Base-by-base conservation (phyloP, 2,888 invertebrate genomes). In the Panopea generosa region DNA sequence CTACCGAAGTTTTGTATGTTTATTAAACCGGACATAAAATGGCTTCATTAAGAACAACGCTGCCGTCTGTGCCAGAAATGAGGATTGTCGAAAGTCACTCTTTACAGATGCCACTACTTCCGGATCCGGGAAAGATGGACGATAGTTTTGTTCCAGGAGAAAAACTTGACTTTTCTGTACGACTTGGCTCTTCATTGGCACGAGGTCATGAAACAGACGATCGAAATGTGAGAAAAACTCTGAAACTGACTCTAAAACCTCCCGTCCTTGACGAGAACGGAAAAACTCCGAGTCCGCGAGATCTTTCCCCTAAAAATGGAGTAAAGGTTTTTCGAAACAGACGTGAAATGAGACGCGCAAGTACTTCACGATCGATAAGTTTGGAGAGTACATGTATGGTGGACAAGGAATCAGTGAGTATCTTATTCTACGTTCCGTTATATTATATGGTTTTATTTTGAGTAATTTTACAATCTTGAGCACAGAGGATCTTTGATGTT, bases 141-240 rank as follows among this genome's bases (percentile, higher is more conserved):
- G 71, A 78, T n/a, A 59, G 50, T 11, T 62, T 67, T n/a, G 52
- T 38, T n/a, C 50, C 43, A 6, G 38, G 50, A 18, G 83, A 81
- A 45, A 65, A 60, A 9, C 66, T 83, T 1, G 84, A 84, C 56
- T 84, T 86, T 50, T 70, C 79, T 22, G 83, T 84, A 3, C 68
- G 86, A 40, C 71, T 86, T 9, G 86, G 86, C 11, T 70, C 84
- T 2, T 83, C 83, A 0, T 53, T 86, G 1, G 74, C 81, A 16
- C 63, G 86, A 45, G 79, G 72, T 18, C 38, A 56, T 11, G 68
- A 68, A 3, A 20, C 20, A 14, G 65, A 66, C 9, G 45, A 52
- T 6, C 47, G 53, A 20, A 71, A 22, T 49, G 66, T 33, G 43
- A 60, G 27, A 38, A 65, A 24, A 67, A 74, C 62, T 53, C 68